A percentile compares a stretch with the other conserved stretches of the same genome.
These are phyloP conservation scores for Orthosia gracilis DNA, from an alignment of 2,888 invertebrate genomes.

Conservation along the genomic window DNA sequence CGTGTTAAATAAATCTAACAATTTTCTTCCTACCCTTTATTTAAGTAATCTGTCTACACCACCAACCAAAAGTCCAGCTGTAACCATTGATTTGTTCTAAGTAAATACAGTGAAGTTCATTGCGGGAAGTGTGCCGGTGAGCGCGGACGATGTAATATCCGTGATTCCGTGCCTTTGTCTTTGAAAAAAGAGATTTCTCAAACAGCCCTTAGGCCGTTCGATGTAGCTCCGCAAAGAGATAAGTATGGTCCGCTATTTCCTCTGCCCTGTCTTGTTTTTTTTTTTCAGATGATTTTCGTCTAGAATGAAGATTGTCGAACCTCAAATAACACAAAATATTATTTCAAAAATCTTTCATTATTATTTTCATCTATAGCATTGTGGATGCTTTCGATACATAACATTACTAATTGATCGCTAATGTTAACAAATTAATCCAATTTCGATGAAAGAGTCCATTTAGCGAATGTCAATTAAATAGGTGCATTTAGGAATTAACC, in stretches of 20 bases:
- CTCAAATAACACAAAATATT: not conserved
- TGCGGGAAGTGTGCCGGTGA: slow-evolving; percentile 68
- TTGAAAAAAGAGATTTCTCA: slow-evolving; percentile 64
- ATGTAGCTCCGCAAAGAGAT: slow-evolving; percentile 52
- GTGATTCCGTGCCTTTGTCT: slow-evolving; percentile 68
- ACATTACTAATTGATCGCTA: slow-evolving; percentile 4
- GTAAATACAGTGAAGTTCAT: slow-evolving; percentile 71
- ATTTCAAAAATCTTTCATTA: not conserved
- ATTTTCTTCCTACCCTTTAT: too few species aligned
- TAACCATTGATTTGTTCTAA: slow-evolving; percentile 62
- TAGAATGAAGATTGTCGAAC: not conserved
- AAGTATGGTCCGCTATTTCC: slow-evolving; percentile 59
- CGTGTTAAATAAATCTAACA: too few species aligned
- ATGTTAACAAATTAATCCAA: slow-evolving; percentile 3
- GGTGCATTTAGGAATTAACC: slow-evolving; percentile 6
- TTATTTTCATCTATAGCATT: not conserved
- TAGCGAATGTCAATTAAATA: not conserved
- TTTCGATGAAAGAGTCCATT: slow-evolving; percentile 11
- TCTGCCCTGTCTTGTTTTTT: slow-evolving; percentile 32
- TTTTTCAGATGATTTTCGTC: slow-evolving; percentile 21
- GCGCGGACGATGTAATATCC: slow-evolving; percentile 75
- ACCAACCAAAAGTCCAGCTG: slow-evolving; percentile 17
- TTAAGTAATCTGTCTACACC: slow-evolving; percentile 11
- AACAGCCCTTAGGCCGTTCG: slow-evolving; percentile 57
- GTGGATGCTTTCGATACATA: not conserved